phyloP scores from a whole-genome alignment of 2,797 vertebrate genomes.

The Poeciliopsis gracilis region DNA sequence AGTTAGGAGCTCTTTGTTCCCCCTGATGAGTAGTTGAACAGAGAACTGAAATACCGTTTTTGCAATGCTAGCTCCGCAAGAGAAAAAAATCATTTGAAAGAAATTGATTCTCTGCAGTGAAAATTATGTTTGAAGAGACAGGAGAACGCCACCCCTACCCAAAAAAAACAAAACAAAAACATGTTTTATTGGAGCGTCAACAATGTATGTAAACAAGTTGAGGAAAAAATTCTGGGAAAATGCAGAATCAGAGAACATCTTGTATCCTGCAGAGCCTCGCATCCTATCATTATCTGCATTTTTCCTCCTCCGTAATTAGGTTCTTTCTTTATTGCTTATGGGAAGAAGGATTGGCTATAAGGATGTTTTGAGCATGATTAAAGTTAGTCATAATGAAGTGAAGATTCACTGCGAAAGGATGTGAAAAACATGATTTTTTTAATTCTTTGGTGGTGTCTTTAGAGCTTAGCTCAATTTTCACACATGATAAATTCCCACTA shows the following conservation, averaged over 20 bases:
- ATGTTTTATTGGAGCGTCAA: conserved; percentile 69
- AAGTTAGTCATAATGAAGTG: conserved; percentile 72
- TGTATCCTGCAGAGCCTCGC: conserved; percentile 69
- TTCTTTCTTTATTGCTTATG: conserved; percentile 82
- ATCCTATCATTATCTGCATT: conserved; percentile 84
- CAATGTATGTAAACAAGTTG: conserved; percentile 79
- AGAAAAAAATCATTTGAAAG: conserved; percentile 22
- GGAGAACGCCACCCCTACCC: background rate
- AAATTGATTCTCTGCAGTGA: conserved; percentile 63
- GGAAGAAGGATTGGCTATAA: conserved; percentile 72
- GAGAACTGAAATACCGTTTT: conserved; percentile 62
- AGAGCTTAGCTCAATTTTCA: conserved; percentile 68
- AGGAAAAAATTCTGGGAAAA: conserved; percentile 64
- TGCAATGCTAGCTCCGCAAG: conserved; percentile 49
- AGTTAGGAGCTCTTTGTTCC: conserved; percentile 23
- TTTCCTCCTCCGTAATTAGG: conserved; percentile 78
- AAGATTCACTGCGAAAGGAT: conserved; percentile 59
- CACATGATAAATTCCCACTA: conserved; percentile 64
- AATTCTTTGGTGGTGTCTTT: conserved; percentile 58
- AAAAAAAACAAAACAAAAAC: conserved; percentile 50
- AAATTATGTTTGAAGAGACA: conserved; percentile 56
- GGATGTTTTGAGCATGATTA: conserved; percentile 79
- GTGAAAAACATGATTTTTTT: conserved; percentile 61
- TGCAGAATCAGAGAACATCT: conserved; percentile 74
- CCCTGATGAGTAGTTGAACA: conserved; percentile 36